Evolutionary conservation across 2,113 vertebrate species (phyloP), one percentile per base, ranked within the genome.

Genomic region (Chaenocephalus aceratus): DNA sequence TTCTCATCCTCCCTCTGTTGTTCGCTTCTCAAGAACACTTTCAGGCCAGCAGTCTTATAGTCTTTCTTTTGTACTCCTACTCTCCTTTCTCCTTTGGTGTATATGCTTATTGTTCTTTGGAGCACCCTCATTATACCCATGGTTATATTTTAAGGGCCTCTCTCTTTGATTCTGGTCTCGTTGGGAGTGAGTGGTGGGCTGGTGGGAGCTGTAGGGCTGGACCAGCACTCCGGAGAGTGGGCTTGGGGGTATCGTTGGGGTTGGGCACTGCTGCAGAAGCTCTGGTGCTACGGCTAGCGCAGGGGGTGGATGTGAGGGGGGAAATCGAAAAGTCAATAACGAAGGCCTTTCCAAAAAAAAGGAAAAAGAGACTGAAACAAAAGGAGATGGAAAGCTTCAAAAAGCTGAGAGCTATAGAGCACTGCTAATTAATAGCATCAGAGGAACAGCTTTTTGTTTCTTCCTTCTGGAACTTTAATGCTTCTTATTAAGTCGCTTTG

Each of bases 321-420:
- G 93, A 92, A 94, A 94, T 92, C 93, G 93, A 90, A 94, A 95
- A 94, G 94, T 95, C 94, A 94, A 95, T 95, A 94, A 90, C n/a
- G 21, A 89, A 87, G 86, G 82, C 83, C 67, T 75, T 23, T 54
- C 65, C 6, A 1, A 8, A 79, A 83, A 89, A 85, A 86, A 46
- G 60, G 6, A 75, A 81, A 59, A 34, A 83, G 64, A 79, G 83
- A 63, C 60, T 34, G 63, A 91, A 89, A 93, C 82, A 91, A 91
- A 93, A 89, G 88, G 83, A 89, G 85, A 91, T 59, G 80, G 83
- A 89, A 67, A 86, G 82, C 91, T 93, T 94, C 86, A 93, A 92
- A 94, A 92, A 90, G 89, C 90, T 75, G 82, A 86, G 88, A 89
- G 85, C 77, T 66, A 83, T 75, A 58, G 84, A 86, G 77, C 78